Base-by-base conservation (phyloP, 35 echinoderm and acorn worm species). In the Anneissia japonica region DNA sequence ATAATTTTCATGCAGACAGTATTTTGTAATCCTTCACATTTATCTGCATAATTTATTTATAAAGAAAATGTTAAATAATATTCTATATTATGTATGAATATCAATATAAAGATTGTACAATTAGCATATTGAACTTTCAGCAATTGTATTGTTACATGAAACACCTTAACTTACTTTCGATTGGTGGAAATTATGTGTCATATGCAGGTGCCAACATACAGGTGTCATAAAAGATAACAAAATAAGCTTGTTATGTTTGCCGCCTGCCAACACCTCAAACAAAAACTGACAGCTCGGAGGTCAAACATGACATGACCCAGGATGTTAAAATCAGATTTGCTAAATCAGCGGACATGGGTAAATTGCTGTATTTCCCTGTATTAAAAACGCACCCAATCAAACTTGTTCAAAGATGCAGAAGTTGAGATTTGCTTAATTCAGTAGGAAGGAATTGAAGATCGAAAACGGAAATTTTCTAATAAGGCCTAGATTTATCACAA, bases 321-420 rank as follows among this genome's bases (percentile, higher is more conserved):
- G 51, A 64, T 64, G 51, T 64, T 64, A 64, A 64, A 64, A 64
- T 64, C 51, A 64, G 51, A 64, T 64, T 64, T 64, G 51, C 51
- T 64, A 64, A 64, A 64, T 64, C 51, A 64, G 51, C 51, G 51
- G 51, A 64, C 51, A 64, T 26, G 51, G 51, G 51, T 23, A 64
- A 64, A 64, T 64, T 64, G 51, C 51, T 64, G 51, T 64, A 64
- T 64, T 64, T 64, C 51, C 51, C 51, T 64, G 26, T 23, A 64
- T 64, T 64, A 64, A 64, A 64, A 16, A 64, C 51, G 26, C 51
- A 64, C 51, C 51, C 51, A 64, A 64, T 64, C 51, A 64, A 64
- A 64, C 51, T 64, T 19, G 10, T 64, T 9, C 11, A 64, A 64
- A 64, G 51, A 64, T 6, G 51, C 51, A 64, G 19, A 64, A 64